Evolutionary conservation across 2,888 invertebrate species (phyloP).

Genomic region (Belgica antarctica): DNA sequence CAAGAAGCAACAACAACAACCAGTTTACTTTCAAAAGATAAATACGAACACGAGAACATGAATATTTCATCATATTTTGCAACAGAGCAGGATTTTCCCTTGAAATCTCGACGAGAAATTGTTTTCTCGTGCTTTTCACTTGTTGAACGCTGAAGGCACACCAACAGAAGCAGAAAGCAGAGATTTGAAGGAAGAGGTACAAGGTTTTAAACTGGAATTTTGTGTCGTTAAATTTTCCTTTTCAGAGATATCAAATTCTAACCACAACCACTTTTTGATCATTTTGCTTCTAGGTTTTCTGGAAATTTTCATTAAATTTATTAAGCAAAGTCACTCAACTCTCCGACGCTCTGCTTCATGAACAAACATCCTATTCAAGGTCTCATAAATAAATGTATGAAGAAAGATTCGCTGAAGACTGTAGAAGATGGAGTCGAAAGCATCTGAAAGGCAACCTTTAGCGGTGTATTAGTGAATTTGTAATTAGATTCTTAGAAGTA

Average conservation of each 20-base stretch:
- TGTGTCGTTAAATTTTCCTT: too few relatives aligned
- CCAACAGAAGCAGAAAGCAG: background rate
- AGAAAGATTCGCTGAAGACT: background rate
- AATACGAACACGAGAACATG: conserved; percentile 29
- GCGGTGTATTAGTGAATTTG: conserved; percentile 18
- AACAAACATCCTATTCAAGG: background rate
- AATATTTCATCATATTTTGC: conserved; percentile 42
- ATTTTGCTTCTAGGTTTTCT: too few relatives aligned
- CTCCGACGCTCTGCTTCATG: too few relatives aligned
- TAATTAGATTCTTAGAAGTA: conserved; percentile 6
- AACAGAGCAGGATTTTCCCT: background rate
- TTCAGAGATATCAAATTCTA: too few relatives aligned
- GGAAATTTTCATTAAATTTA: too few relatives aligned
- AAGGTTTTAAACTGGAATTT: too few relatives aligned
- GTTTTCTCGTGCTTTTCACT: conserved; percentile 34
- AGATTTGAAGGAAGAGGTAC: background rate
- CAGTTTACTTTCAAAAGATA: conserved; percentile 18
- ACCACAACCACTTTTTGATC: too few relatives aligned
- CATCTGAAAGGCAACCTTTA: background rate
- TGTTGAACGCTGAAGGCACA: conserved; percentile 36
- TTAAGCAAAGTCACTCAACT: too few relatives aligned
- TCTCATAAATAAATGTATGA: conserved; percentile 25
- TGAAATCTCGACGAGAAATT: conserved; percentile 27
- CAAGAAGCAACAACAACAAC: conserved; percentile 12
- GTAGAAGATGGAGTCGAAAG: background rate